Conservation (phyloP, 35 echinoderm and acorn worm species). For the Strongylocentrotus purpuratus region DNA sequence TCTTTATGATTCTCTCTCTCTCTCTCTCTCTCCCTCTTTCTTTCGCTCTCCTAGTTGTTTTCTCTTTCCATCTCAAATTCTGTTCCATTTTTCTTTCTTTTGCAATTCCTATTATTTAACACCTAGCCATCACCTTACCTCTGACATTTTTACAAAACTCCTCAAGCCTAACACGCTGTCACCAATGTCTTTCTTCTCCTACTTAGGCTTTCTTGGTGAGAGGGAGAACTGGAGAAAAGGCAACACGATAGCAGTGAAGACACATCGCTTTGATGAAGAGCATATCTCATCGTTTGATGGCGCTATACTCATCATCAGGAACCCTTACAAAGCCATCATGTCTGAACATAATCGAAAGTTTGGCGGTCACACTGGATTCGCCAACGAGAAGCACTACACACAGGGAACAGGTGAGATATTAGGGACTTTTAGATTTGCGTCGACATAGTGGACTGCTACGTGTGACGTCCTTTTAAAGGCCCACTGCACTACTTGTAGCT, state of each 20-base stretch:
- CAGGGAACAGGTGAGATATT: slow-evolving; percentile 80
- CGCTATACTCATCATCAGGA: slow-evolving; percentile 76
- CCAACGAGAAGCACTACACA: slow-evolving; percentile 82
- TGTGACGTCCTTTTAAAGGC: too few relatives aligned
- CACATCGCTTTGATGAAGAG: slow-evolving; percentile 79
- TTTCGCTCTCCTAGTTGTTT: neutral
- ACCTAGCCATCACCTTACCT: too few relatives aligned
- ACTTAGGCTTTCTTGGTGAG: slow-evolving; percentile 84
- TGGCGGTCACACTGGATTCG: slow-evolving; percentile 90
- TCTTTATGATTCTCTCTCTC: neutral
- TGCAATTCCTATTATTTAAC: too few relatives aligned
- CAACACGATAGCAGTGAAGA: slow-evolving; percentile 85
- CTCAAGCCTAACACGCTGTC: too few relatives aligned
- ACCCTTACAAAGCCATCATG: slow-evolving; percentile 97
- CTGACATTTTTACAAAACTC: too few relatives aligned
- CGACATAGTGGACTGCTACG: too few relatives aligned
- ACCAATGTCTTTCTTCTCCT: neutral
- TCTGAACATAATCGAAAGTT: slow-evolving; percentile 98
- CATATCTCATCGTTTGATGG: slow-evolving; percentile 74
- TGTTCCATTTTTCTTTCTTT: too few relatives aligned
- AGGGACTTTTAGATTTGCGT: too few relatives aligned
- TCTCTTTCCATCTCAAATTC: too few relatives aligned
- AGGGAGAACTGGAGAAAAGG: slow-evolving; percentile 84
- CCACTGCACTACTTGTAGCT: too few relatives aligned
- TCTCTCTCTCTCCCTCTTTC: neutral